Conservation (phyloP, 2,888 invertebrate species). For the Drosophila koepferae region DNA sequence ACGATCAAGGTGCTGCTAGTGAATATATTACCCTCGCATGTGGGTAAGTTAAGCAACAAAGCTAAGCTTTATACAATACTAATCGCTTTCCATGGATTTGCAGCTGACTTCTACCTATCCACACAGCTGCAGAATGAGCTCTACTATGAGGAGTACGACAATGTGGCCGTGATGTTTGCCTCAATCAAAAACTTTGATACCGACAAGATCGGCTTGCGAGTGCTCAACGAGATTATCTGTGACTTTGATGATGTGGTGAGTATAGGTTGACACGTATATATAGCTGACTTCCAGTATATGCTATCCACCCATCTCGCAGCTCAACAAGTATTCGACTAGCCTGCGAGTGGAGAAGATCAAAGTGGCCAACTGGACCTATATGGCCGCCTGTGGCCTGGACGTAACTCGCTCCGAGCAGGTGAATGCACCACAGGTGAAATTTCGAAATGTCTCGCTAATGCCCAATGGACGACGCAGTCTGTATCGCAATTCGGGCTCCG, state of each 20-base stretch:
- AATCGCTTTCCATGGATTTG: not conserved
- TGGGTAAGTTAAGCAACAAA: constrained; percentile 87
- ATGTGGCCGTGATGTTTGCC: constrained; percentile 98
- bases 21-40: constrained; percentile 97
- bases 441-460: constrained; percentile 80
- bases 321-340: constrained; percentile 87
- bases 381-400: constrained; percentile 97
- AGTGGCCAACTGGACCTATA: constrained; percentile 98
- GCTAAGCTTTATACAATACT: not conserved
- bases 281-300: not conserved
- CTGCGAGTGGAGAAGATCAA: constrained; percentile 97
- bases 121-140: constrained; percentile 90
- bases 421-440: constrained; percentile 84
- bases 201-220: constrained; percentile 88
- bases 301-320: constrained; percentile 82
- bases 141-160: constrained; percentile 94
- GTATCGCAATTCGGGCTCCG: constrained; percentile 56
- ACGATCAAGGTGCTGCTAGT: constrained; percentile 95
- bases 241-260: constrained; percentile 93
- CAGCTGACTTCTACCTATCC: constrained; percentile 92
- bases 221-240: constrained; percentile 95
- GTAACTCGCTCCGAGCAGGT: constrained; percentile 88
- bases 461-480: constrained; percentile 83
- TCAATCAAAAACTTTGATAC: constrained; percentile 93
- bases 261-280: constrained; percentile 69